These are phyloP conservation scores for Babyrousa celebensis DNA, from an alignment of 2,797 vertebrate genomes.

Conservation along the genomic window DNA sequence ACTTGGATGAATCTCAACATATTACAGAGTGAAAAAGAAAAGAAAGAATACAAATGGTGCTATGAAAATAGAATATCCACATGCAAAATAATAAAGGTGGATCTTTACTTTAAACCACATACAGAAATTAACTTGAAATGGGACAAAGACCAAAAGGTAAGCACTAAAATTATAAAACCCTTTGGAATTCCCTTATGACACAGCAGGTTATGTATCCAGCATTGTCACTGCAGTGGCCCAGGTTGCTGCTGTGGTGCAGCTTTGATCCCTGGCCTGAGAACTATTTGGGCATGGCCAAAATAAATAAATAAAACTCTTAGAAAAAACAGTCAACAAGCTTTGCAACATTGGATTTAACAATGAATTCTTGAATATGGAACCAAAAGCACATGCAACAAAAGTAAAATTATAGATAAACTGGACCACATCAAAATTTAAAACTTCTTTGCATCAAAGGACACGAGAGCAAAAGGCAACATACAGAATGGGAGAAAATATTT, in stretches of 20 bases:
- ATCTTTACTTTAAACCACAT: not conserved
- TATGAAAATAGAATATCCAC: slow-evolving; percentile 28
- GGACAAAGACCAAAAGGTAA: not conserved
- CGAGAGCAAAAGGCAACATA: not conserved
- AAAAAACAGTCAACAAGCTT: not conserved
- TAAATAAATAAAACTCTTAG: not conserved
- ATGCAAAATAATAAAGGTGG: not conserved
- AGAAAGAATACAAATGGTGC: not conserved
- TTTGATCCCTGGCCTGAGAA: too few species aligned
- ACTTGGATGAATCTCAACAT: not conserved
- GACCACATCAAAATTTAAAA: not conserved
- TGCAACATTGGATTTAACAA: not conserved
- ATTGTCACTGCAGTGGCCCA: too few species aligned
- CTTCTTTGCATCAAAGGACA: slow-evolving; percentile 34
- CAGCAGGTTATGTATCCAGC: too few species aligned
- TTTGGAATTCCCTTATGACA: too few species aligned
- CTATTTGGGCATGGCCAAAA: too few species aligned
- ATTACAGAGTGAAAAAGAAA: not conserved
- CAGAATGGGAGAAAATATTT: not conserved
- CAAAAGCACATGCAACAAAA: not conserved
- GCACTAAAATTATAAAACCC: not conserved
- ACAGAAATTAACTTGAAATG: slow-evolving; percentile 1
- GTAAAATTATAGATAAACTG: slow-evolving; percentile 5
- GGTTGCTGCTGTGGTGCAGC: too few species aligned
- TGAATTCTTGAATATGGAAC: not conserved